Percentiles rank a stretch among this genome's conserved stretches.
Conservation (phyloP, 2,113 vertebrate genomes). For the Gobiocypris rarus region DNA sequence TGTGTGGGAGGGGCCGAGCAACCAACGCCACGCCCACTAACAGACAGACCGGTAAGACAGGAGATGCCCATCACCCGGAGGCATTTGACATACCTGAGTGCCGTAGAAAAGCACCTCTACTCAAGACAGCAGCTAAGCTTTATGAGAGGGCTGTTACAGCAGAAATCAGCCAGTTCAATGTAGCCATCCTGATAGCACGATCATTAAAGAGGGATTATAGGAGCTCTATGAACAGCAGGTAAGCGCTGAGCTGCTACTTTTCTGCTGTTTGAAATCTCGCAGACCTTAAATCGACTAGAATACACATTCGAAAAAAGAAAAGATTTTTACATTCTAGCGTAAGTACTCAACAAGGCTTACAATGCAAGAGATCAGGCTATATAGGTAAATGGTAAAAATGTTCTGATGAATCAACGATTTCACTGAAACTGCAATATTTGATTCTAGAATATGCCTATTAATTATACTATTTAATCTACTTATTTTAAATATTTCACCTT, state of each 20-base stretch:
- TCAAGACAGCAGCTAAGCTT: background rate
- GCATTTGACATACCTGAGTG: slow-evolving; percentile 29
- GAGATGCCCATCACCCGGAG: slow-evolving; percentile 6
- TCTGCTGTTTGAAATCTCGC: background rate
- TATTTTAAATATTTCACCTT: background rate
- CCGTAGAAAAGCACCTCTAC: background rate
- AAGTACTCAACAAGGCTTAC: background rate
- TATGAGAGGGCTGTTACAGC: background rate
- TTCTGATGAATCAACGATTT: background rate
- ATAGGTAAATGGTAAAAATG: background rate
- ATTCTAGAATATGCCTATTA: background rate
- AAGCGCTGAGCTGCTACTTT: background rate
- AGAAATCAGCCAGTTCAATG: slow-evolving; percentile 32
- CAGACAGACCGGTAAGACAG: slow-evolving; percentile 18
- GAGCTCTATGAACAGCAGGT: slow-evolving; percentile 8
- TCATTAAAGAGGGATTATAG: background rate
- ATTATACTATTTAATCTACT: background rate
- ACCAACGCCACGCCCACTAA: slow-evolving; percentile 31
- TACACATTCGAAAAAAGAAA: background rate
- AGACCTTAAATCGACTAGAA: background rate
- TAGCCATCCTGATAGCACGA: background rate
- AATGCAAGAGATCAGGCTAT: background rate
- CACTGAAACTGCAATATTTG: background rate
- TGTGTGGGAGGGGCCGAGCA: slow-evolving; percentile 17
- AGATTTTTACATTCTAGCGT: background rate